Evolutionary conservation across 2,113 vertebrate genomes (phyloP).

Genomic region (Nothobranchius kuhntae): DNA sequence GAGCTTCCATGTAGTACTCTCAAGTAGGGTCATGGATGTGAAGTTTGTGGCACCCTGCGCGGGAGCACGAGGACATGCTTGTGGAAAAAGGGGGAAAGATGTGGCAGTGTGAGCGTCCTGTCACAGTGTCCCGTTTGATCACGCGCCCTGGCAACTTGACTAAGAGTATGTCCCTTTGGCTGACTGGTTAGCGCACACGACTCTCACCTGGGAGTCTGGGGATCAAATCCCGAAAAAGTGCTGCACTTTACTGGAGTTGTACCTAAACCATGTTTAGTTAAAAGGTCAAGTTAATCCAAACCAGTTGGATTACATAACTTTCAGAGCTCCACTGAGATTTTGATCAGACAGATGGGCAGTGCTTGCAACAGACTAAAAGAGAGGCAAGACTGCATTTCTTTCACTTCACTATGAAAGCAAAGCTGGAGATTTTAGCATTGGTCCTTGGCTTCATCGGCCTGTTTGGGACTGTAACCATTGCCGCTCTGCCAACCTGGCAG

Average conservation of each 20-base stretch:
- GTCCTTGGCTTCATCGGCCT: conserved; percentile 81
- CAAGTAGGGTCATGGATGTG: too few relatives aligned
- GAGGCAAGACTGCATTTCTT: background rate
- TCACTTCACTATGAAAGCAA: conserved; percentile 49
- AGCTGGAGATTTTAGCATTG: conserved; percentile 79
- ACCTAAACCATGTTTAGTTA: background rate
- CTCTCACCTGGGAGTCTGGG: too few relatives aligned
- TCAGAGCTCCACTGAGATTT: background rate
- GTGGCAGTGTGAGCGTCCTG: too few relatives aligned
- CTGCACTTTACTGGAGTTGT: background rate
- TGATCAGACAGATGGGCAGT: background rate
- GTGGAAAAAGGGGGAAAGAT: too few relatives aligned
- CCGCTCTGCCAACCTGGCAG: conserved; percentile 89
- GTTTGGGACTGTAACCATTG: conserved; percentile 81
- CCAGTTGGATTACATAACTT: conserved; percentile 53
- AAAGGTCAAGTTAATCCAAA: conserved; percentile 23
- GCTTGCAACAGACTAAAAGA: background rate
- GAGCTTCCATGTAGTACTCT: too few relatives aligned
- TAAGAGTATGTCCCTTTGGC: too few relatives aligned
- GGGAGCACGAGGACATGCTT: too few relatives aligned
- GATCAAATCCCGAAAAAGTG: background rate
- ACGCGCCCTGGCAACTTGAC: too few relatives aligned
- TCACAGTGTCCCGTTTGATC: too few relatives aligned
- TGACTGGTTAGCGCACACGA: too few relatives aligned
- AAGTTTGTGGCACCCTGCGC: too few relatives aligned